phyloP scores from a whole-genome alignment of 2,888 invertebrate species.

The Caradrina kadenii region DNA sequence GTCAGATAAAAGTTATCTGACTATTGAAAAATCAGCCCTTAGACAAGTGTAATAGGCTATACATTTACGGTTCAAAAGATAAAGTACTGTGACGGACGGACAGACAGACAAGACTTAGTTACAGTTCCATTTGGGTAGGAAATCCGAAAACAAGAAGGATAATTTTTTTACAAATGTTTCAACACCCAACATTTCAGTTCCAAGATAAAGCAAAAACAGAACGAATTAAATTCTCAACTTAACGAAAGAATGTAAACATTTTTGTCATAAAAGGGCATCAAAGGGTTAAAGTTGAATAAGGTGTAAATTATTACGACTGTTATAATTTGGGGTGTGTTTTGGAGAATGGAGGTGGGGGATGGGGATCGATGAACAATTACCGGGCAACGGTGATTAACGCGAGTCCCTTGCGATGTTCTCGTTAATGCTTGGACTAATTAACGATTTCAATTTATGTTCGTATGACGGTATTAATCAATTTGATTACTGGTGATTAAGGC shows the following conservation, averaged over 20 bases:
- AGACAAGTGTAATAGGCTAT: too few species aligned
- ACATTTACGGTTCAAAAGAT: too few species aligned
- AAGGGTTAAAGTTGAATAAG: slow-evolving; percentile 58
- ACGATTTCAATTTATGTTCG: slow-evolving; percentile 67
- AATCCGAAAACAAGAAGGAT: too few species aligned
- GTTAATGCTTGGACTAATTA: slow-evolving; percentile 71
- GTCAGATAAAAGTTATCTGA: too few species aligned
- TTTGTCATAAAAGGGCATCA: slow-evolving; percentile 44
- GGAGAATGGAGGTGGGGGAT: slow-evolving; percentile 47
- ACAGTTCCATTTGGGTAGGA: too few species aligned
- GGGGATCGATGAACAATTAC: slow-evolving; percentile 70
- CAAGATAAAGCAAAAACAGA: slow-evolving; percentile 6
- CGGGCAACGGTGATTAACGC: slow-evolving; percentile 69
- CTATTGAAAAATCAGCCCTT: too few species aligned
- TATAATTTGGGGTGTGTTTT: slow-evolving; percentile 56
- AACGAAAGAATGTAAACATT: slow-evolving; percentile 23
- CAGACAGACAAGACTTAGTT: too few species aligned
- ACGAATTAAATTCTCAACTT: slow-evolving; percentile 21
- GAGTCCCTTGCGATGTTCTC: slow-evolving; percentile 64
- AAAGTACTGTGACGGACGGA: too few species aligned
- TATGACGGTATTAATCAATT: slow-evolving; percentile 32
- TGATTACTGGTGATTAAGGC: slow-evolving; percentile 27
- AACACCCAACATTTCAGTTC: background rate
- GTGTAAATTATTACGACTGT: slow-evolving; percentile 67
- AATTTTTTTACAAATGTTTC: background rate